Evolutionary conservation across 2,888 invertebrate genomes (phyloP), one percentile per base, ranked within the genome.

Genomic region (Xanthia togata): DNA sequence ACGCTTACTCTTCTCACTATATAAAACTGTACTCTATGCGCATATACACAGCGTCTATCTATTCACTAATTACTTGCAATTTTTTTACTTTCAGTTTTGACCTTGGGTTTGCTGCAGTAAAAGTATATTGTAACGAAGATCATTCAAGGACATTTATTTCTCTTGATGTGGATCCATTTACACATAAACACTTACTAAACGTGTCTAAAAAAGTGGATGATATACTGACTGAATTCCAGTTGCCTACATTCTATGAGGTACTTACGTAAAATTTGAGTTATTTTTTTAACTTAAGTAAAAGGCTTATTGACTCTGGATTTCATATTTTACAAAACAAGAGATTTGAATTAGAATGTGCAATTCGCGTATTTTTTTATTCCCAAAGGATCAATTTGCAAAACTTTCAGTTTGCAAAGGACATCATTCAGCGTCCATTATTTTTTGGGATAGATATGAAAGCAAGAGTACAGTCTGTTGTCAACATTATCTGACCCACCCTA

Each of bases 91-190:
- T 64, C 89, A 97, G 97, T 87, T 97, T 98, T 95, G 89, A 96
- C 35, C 89, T 98, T 75, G 94, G 97, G 70, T 97, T 98, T 89
- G 96, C 97, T 81, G 95, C 96, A 71, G 92, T 98, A 11, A 97
- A 97, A 88, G 96, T 98, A 35, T 99, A 98, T 90, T 97, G 97
- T 81, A 99, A 99, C 93, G 99, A 98, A 89, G 98, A 99, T 87
- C 97, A 97, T 77, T 98, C 98, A 6, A 97, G 99, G 84, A 98
- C 99, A 2, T 99, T 99, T 94, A 93, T 99, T 83, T 98, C 98
- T 2, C 94, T 99, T 64, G 96, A 97, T 89, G 97, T 98, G 63
- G 97, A 97, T 88, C 90, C 96, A 79, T 96, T 96, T 68, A 97
- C 97, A 57, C 95, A 96, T 74, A 97, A 97, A 81, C 94, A 96